phyloP scores from a whole-genome alignment of 2,797 vertebrate species.

The Carapus acus region DNA sequence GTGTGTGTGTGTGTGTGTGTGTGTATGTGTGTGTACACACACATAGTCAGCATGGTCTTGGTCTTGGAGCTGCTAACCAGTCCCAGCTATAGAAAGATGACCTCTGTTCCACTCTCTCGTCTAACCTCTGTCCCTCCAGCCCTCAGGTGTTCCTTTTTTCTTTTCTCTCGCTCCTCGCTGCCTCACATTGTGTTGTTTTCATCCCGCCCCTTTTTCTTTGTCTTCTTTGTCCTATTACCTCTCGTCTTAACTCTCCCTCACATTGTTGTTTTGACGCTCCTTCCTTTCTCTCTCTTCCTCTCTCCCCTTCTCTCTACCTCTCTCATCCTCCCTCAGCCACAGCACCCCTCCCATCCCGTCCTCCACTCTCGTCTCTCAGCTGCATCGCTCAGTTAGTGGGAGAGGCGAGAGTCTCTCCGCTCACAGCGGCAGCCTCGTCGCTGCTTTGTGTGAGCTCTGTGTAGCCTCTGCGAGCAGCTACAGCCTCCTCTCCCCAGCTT shows the following conservation, averaged over 20 bases:
- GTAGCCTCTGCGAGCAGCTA: no score
- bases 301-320: slow-evolving; percentile 10
- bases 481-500: slow-evolving; percentile 32
- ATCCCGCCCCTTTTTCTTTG: neutral
- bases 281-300: slow-evolving; percentile 20
- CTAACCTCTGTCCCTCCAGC: neutral
- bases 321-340: neutral
- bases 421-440: slow-evolving; percentile 39
- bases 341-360: slow-evolving; percentile 20
- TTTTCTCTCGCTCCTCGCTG: slow-evolving; percentile 1
- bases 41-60: no score
- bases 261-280: slow-evolving; percentile 27
- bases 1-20: no score
- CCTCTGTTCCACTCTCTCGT: slow-evolving; percentile 4
- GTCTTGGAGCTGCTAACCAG: slow-evolving; percentile 50
- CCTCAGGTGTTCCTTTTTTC: no score
- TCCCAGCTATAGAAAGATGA: no score
- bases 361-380: slow-evolving; percentile 25
- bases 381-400: slow-evolving; percentile 64
- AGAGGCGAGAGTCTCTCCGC: slow-evolving; percentile 64
- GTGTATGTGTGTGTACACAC: no score
- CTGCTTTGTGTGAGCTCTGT: slow-evolving; percentile 25
- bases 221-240: neutral
- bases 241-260: neutral
- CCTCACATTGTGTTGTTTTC: slow-evolving; percentile 1